Evolutionary conservation across 2,797 vertebrate species (phyloP).

Genomic region (Dromococcyx pavoninus): DNA sequence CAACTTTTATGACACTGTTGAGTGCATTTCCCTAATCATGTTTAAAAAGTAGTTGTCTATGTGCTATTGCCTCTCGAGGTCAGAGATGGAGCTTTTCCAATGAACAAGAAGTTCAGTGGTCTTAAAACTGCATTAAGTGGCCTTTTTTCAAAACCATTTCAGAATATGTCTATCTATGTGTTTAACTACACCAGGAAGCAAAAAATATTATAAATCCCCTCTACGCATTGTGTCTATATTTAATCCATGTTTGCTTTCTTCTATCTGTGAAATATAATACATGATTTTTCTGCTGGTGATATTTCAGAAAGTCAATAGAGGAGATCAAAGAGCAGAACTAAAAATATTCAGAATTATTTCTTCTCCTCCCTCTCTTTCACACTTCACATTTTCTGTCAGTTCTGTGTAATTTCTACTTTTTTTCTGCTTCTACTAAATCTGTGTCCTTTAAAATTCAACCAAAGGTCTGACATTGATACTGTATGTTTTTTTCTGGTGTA

Average conservation of each 20-base stretch:
- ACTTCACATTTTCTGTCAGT: background rate
- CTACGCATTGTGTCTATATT: background rate
- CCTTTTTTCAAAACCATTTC: background rate
- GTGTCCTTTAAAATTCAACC: background rate
- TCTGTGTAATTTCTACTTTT: background rate
- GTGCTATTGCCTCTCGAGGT: background rate
- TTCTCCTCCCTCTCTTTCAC: background rate
- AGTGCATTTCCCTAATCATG: background rate
- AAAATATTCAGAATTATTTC: conserved; percentile 1
- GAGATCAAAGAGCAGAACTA: background rate
- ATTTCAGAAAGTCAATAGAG: background rate
- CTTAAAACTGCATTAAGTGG: background rate
- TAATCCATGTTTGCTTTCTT: background rate
- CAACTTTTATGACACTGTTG: background rate
- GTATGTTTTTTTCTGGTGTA: background rate
- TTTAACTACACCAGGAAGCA: background rate
- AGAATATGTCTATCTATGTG: background rate
- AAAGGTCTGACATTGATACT: background rate
- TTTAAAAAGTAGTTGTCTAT: background rate
- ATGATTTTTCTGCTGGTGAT: background rate
- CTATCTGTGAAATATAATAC: background rate
- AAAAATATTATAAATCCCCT: background rate
- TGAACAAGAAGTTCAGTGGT: background rate
- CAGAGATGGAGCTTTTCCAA: background rate
- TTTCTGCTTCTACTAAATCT: background rate